phyloP scores from a whole-genome alignment of 2,888 invertebrate species.

The Lasioglossum pauxillum region DNA sequence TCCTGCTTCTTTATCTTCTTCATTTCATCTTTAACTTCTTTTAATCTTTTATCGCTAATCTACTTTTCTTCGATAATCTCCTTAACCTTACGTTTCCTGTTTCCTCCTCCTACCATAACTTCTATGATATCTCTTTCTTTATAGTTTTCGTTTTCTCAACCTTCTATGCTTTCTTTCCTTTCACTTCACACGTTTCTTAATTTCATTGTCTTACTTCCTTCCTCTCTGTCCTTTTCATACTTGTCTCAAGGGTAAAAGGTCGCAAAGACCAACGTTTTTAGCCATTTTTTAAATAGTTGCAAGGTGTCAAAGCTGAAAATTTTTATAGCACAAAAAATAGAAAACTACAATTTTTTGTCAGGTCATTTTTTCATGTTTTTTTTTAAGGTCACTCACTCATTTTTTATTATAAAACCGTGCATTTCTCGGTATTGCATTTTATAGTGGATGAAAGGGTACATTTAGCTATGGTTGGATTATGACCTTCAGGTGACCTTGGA shows the following conservation, averaged over 20 bases:
- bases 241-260: neutral
- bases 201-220: neutral
- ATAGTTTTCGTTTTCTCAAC: neutral
- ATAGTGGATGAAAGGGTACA: no score
- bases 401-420: no score
- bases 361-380: no score
- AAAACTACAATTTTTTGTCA: no score
- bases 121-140: neutral
- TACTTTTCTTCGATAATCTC: neutral
- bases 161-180: neutral
- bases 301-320: no score
- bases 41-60: neutral
- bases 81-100: neutral
- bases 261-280: no score
- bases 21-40: neutral
- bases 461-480: no score
- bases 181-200: neutral
- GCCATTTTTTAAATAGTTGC: no score
- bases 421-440: no score
- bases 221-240: neutral
- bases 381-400: no score
- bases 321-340: no score
- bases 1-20: neutral
- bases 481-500: no score
- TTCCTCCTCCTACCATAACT: neutral